Base-by-base conservation (phyloP, 2,113 vertebrate species). In the Poecilia latipinna region DNA sequence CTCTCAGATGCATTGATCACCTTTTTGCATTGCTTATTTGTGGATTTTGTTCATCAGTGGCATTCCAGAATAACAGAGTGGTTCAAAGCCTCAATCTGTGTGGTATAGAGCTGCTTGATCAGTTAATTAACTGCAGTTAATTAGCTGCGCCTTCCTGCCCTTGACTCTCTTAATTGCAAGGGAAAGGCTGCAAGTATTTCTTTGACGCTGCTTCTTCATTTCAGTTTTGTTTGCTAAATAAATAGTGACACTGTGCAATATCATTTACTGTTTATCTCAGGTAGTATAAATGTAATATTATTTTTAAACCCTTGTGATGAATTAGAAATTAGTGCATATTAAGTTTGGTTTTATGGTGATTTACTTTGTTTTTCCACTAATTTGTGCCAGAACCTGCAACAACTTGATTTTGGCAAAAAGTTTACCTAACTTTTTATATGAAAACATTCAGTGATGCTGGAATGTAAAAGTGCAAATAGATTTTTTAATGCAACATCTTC, bases 401-500 rank as follows among this genome's bases (percentile, higher is more conserved):
- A n/a, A 57, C 24, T 22, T n/a, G 1, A 8, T 57, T 57, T 57
- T 8, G 24, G 51, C 22, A n/a, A 24, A 22, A 24, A 3, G 7
- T 48, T 57, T 10, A 29, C 12, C 2, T 32, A 8, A 32, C 5
- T 31, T 19, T 13, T 32, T 4, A 6, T 17, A 31, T 17, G 12
- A 32, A 63, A 32, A 19, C 17, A 17, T 32, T 33, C 62, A 32
- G 7, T 8, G 15, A 51, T 31, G 69, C 54, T 65, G 44, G 42
- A 32, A 0, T 12, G 63, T 13, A 60, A 69, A 67, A 24, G n/a
- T 54, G 13, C 24, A 1, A 10, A 7, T 37, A 51, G 68, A 62
- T 72, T 72, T 64, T 54, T 63, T 35, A 64, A 48, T 33, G 62
- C 51, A n/a, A 12, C 26, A 1, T 65, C 61, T 63, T 73, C 42